Base-by-base conservation (phyloP, 92 coral and sea anemone genomes). In the Scolanthus callimorphus region DNA sequence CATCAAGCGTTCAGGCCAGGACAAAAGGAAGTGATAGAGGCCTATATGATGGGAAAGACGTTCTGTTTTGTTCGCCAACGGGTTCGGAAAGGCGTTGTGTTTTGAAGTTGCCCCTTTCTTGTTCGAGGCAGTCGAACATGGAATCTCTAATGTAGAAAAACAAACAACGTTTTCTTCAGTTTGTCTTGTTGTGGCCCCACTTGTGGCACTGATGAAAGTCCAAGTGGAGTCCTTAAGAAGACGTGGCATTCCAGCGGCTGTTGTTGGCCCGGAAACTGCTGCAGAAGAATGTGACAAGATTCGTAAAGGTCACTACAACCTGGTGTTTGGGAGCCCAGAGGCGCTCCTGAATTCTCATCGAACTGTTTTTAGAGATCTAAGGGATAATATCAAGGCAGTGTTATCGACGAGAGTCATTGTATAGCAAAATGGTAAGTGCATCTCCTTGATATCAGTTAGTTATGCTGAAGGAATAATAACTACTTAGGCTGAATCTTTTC, bases 401-500 rank as follows among this genome's bases (percentile, higher is more conserved):
- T 63, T 60, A 48, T 80, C 34, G 71, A 80, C 39, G 81, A 64
- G 55, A 61, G 78, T 62, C 83, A 77, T 27, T 77, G 79, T 21
- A 50, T 81, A 48, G 76, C 82, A 17, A 74, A 81, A 57, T 81
- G 88, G 88, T 81, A 70, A 81, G 82, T 9, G 22, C 0, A 1
- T 17, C 2, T 19, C 11, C 17, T 45, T 21, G n/a, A n/a, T n/a
- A n/a, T n/a, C n/a, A n/a, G n/a, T n/a, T n/a, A n/a, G 56, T 27
- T 11, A n/a, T n/a, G n/a, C n/a, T n/a, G n/a, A n/a, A n/a, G n/a
- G n/a, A n/a, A n/a, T n/a, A n/a, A n/a, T n/a, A n/a, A n/a, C n/a
- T n/a, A n/a, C n/a, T n/a, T n/a, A n/a, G n/a, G n/a, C n/a, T n/a
- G n/a, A n/a, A n/a, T n/a, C n/a, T n/a, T n/a, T n/a, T n/a, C n/a